phyloP scores from a whole-genome alignment of 2,888 invertebrate genomes.

The Tetramorium bicarinatum region DNA sequence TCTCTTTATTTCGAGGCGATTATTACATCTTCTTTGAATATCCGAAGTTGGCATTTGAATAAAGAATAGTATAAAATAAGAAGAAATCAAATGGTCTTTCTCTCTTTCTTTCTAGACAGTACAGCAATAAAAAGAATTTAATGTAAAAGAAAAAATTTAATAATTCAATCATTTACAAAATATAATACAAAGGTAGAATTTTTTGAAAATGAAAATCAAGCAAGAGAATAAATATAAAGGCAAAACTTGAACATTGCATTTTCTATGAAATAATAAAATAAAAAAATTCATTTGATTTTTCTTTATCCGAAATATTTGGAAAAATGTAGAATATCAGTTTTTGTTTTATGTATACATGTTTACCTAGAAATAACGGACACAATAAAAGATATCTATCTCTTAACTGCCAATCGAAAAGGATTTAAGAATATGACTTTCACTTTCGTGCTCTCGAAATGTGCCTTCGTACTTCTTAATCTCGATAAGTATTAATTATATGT shows the following conservation, averaged over 20 bases:
- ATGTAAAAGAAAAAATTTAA: not conserved
- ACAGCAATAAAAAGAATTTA: not conserved
- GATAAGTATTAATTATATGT: not conserved
- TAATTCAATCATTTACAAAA: not conserved
- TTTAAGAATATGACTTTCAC: not conserved
- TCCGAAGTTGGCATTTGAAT: not conserved
- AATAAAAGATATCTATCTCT: not conserved
- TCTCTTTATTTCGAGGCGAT: slow-evolving; percentile 29
- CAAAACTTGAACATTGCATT: not conserved
- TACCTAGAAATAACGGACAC: not conserved
- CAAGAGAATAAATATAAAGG: not conserved
- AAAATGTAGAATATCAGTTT: not conserved
- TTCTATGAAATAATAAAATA: not conserved
- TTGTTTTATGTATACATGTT: not conserved
- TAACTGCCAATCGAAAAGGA: not conserved
- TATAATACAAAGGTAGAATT: not conserved
- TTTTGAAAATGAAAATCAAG: not conserved
- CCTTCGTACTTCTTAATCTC: not conserved
- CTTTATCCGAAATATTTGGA: not conserved
- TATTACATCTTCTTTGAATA: slow-evolving; percentile 9
- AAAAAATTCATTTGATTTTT: not conserved
- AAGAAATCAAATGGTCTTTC: not conserved
- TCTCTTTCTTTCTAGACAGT: not conserved
- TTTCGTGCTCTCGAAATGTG: not conserved
- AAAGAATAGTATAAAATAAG: not conserved